Base-by-base conservation (phyloP, 1,140 invertebrate species). In the Drosophila lacteicornis region DNA sequence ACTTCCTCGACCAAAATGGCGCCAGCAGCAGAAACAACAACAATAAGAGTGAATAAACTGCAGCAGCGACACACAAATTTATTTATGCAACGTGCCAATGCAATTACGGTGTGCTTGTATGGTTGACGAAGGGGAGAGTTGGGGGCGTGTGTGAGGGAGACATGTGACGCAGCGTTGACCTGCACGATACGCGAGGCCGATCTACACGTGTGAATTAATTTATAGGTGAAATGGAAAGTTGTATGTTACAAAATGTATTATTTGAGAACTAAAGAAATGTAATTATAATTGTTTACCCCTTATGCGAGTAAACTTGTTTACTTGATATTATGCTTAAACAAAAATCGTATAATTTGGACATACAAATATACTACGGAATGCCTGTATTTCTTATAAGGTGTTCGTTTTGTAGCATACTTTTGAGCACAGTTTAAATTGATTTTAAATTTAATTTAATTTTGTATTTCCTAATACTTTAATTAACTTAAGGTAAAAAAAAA, bases 31-130 rank as follows among this genome's bases (percentile, higher is more conserved):
- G 36, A 22, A 69, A 53, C 46, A 42, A 49, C 17, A 17, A 51
- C 66, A 22, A 17, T 13, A 12, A 33, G 36, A 56, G 46, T 38
- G 42, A 38, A 66, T 62, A 63, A 67, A 67, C 43, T 47, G 63
- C 58, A 46, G n/a, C 53, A 22, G 42, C 58, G 58, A 33, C 65
- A 36, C 67, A 69, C 45, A 69, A 61, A 78, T 46, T 46, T 69
- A 60, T 69, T 78, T 78, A 77, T 78, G 65, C 74, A 78, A 78
- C 46, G 65, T 67, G 74, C 45, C 63, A 78, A 70, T 78, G 74
- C 75, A 78, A 78, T 78, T 78, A 62, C 57, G 53, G 30, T 51
- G 75, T 27, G 38, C 17, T 42, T 40, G 45, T 38, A 33, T 51
- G 58, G 19, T 13, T 27, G 59, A n/a, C 6, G n/a, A 55, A 11